Base-by-base conservation (phyloP, 2,113 vertebrate species). In the Silurus asotus region DNA sequence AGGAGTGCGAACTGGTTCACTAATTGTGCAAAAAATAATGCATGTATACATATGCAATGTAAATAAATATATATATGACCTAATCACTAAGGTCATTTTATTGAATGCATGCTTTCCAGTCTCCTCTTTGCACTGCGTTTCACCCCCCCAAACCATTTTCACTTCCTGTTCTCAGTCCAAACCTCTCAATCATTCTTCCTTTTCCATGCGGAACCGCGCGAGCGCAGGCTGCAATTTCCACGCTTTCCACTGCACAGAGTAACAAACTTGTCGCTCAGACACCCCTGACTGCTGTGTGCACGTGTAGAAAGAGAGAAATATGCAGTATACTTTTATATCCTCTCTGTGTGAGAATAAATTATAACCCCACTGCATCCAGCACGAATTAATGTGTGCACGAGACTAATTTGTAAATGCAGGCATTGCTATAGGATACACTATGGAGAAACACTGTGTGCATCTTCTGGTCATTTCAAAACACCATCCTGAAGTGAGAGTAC, bases 101-200 rank as follows among this genome's bases (percentile, higher is more conserved):
- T 37, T n/a, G 23, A 8, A 88, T 88, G 25, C 23, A 53, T 53
- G 49, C 88, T 82, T 87, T 88, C 87, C 82, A 74, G 85, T 79
- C 77, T 86, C 82, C 59, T 89, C 25, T 85, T 72, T 70, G 48
- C 64, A n/a, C 75, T 83, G 84, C 69, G 82, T 91, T 91, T 93
- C 87, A 91, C 87, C 87, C n/a, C 19, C 49, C 55, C 55, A 56
- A 9, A 8, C 92, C 89, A 86, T 92, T 89, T 92, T 90, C 91
- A 94, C 94, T 95, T 94, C 94, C 94, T 94, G 92, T 89, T 94
- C 89, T 93, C 91, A 88, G 91, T 93, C 93, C 93, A 93, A 37
- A 37, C 91, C 93, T 92, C 53, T 93, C 93, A 92, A 90, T 89
- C 90, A 85, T 87, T 72, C 76, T 86, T 88, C 79, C 69, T 69